Conservation (phyloP, 35 echinoderm and acorn worm genomes). For the Ptychodera flava region DNA sequence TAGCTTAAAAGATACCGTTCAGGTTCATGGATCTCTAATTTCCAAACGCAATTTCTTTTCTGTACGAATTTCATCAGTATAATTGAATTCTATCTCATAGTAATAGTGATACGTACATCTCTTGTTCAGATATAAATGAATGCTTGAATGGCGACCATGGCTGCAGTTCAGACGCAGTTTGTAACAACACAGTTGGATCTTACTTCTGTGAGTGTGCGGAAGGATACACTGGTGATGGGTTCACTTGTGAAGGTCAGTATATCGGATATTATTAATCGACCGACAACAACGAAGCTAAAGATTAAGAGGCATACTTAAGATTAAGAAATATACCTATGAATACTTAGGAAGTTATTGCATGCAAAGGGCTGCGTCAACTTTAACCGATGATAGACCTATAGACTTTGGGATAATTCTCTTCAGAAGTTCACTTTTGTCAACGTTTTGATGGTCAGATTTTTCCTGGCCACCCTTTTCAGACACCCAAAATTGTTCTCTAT, state of each 20-base stretch:
- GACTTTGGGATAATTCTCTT: neutral
- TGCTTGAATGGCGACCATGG: neutral
- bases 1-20: too few species aligned
- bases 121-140: slow-evolving; percentile 44
- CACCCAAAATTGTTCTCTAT: too few species aligned
- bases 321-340: neutral
- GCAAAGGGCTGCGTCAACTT: neutral
- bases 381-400: neutral
- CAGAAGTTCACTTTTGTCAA: neutral
- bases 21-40: too few species aligned
- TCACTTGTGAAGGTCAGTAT: slow-evolving; percentile 25
- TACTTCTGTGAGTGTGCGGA: slow-evolving; percentile 37
- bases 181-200: slow-evolving; percentile 16
- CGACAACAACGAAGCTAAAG: neutral
- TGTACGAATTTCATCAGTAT: too few species aligned
- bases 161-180: slow-evolving; percentile 9
- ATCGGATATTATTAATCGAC: neutral
- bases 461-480: too few species aligned
- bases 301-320: neutral
- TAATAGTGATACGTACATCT: too few species aligned
- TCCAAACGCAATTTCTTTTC: too few species aligned
- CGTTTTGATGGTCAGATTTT: too few species aligned
- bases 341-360: neutral
- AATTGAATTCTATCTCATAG: too few species aligned
- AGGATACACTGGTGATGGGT: slow-evolving; percentile 46